These are phyloP conservation scores for Willisornis vidua DNA, from an alignment of 2,113 vertebrate species.

Conservation along the genomic window DNA sequence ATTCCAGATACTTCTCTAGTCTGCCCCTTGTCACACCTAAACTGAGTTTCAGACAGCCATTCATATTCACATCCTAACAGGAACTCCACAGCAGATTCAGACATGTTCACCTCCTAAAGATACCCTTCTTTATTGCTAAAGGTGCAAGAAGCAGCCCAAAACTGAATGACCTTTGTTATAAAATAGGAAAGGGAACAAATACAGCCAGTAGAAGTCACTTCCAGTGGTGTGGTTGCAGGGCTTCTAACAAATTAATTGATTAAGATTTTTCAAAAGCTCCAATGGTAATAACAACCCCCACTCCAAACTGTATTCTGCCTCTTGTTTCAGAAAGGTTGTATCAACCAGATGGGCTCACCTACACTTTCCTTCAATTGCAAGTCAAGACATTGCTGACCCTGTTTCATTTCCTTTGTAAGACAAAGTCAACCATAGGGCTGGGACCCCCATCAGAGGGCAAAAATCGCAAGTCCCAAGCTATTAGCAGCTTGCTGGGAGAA, in stretches of 20 bases:
- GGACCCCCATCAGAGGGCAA: not conserved
- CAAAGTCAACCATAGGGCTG: not conserved
- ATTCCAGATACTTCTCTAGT: not conserved
- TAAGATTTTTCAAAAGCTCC: not conserved
- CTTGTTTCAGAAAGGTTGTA: not conserved
- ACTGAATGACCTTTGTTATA: not conserved
- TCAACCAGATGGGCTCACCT: not conserved
- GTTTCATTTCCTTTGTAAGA: not conserved
- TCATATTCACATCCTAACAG: not conserved
- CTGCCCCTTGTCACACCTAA: not conserved
- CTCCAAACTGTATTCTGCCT: not conserved
- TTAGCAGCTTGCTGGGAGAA: not conserved
- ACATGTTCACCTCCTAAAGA: not conserved
- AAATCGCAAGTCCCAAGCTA: not conserved
- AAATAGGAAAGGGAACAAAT: not conserved
- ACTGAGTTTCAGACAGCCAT: not conserved
- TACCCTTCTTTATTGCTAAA: not conserved
- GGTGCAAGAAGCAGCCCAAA: not conserved
- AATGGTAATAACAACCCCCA: not conserved
- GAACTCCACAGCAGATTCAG: not conserved
- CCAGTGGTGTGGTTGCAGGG: not conserved
- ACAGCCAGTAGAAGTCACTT: not conserved
- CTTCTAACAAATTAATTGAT: not conserved
- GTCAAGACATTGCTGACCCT: not conserved
- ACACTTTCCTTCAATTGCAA: not conserved